Evolutionary conservation across 2,113 vertebrate genomes (phyloP).

Genomic region (Cariama cristata): DNA sequence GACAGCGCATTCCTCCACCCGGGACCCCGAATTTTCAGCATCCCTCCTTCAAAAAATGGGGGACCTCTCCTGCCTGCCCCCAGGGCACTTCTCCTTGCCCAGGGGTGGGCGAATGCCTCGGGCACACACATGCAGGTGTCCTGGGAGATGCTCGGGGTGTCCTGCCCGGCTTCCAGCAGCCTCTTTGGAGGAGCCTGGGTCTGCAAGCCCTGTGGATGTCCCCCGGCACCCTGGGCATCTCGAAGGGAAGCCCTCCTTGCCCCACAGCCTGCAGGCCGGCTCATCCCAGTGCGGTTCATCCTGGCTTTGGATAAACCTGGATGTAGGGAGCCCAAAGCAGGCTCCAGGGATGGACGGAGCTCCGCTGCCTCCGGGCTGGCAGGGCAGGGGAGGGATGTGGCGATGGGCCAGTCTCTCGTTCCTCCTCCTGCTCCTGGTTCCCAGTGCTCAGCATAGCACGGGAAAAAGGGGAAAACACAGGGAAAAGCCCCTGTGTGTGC

Average conservation of each 20-base stretch:
- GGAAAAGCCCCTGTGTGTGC: not conserved
- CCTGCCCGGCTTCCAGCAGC: not conserved
- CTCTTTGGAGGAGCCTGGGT: no score
- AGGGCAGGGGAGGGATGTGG: not conserved
- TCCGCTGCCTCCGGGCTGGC: not conserved
- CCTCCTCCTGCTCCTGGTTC: not conserved
- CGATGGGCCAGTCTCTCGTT: not conserved
- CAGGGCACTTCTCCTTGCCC: not conserved
- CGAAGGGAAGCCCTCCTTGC: not conserved
- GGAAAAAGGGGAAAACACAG: not conserved
- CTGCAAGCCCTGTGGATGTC: not conserved
- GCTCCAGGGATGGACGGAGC: fast-evolving
- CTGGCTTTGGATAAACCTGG: not conserved
- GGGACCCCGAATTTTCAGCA: not conserved
- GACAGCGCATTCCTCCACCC: no score
- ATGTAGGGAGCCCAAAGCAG: not conserved
- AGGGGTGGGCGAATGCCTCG: not conserved
- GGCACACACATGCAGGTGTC: not conserved
- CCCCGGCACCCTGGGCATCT: not conserved
- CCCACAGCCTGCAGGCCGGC: not conserved
- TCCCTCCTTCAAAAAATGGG: not conserved
- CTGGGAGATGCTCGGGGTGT: not conserved
- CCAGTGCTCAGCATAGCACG: not conserved
- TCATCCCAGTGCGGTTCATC: no score
- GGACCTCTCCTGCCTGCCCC: no score